Evolutionary conservation across 2,113 vertebrate genomes (phyloP), one percentile per base, ranked within the genome.

Genomic region (Accipiter virgatus): DNA sequence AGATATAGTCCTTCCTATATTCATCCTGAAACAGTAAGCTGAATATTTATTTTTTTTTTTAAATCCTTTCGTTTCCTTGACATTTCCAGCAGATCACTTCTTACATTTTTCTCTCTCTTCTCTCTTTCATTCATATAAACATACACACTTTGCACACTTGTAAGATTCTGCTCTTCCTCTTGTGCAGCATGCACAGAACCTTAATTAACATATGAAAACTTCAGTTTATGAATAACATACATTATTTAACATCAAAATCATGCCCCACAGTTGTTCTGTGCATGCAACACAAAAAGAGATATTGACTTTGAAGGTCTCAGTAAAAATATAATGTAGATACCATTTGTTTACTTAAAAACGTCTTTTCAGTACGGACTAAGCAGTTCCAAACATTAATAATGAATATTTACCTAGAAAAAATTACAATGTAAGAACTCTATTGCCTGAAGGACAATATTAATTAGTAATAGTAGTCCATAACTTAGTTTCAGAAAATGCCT

Each of bases 381-480:
- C 75, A 96, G 84, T 93, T 88, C 79, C 82, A 97, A 95, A 97
- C 90, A 96, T 97, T 97, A 97, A 96, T 97, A 95, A 97, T 95
- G 95, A 87, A 94, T 97, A 92, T 97, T 98, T 97, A 96, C 87
- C 79, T 95, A 94, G 86, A 58, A 88, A 88, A 95, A 65, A 86
- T 67, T 88, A 95, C 70, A 92, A 66, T 89, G 56, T 90, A 97
- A 93, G 59, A 95, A 95, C 74, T 80, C n/a, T 86, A 84, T 95
- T 97, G 94, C 93, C 93, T 96, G 84, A 95, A 97, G 95, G 96
- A 96, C 66, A 82, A 94, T 96, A 96, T 97, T 97, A 98, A 98
- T 97, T 97, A 98, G 91, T 94, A 95, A 90, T 79, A 81, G 80
- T 86, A 95, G 90, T 94, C 96, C 88, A 88, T 86, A 97, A 92